A percentile compares a stretch with the other conserved stretches of the same genome.
These are phyloP conservation scores for Aphaenogaster ashmeadi DNA, from an alignment of 1,140 invertebrate species.

Conservation along the genomic window DNA sequence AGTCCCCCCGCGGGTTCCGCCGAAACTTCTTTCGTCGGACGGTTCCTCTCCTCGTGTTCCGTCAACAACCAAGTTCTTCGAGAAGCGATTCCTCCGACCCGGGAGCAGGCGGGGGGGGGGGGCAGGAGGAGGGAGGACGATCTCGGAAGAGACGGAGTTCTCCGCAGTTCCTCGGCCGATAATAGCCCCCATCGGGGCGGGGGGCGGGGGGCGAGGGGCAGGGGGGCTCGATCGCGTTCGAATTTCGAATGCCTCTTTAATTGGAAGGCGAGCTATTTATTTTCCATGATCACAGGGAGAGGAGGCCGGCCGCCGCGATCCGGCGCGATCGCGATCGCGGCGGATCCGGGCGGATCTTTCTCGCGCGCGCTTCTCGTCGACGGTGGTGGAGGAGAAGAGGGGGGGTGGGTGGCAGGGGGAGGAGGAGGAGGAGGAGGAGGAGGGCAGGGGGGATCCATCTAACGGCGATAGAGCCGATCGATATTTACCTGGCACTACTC, in stretches of 20 bases:
- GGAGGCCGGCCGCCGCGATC: slow-evolving; percentile 43
- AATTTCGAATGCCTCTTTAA: slow-evolving; percentile 53
- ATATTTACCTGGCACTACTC: slow-evolving; percentile 71
- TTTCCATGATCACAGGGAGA: slow-evolving; percentile 51
- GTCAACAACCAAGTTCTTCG: slow-evolving; percentile 17
- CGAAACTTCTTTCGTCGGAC: slow-evolving; percentile 2
- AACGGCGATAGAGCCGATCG: slow-evolving; percentile 57
- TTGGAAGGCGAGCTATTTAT: slow-evolving; percentile 51
- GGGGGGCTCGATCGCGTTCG: neutral
- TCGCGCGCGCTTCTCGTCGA: neutral
- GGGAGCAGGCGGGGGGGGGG: no score
- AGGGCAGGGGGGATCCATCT: slow-evolving; percentile 24
- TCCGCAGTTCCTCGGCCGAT: slow-evolving; percentile 13
- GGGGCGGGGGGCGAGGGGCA: no score
- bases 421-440: neutral
- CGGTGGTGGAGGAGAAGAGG: neutral
- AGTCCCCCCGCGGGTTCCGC: neutral
- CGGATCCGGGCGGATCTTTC: slow-evolving; percentile 51
- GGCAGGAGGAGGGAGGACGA: neutral
- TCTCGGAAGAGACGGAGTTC: neutral
- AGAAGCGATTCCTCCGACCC: slow-evolving; percentile 7
- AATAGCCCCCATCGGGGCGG: slow-evolving; percentile 1
- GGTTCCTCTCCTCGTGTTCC: slow-evolving; percentile 7
- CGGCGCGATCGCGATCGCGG: slow-evolving; percentile 46
- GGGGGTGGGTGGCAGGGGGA: no score